Evolutionary conservation across 2,797 vertebrate species (phyloP), one percentile per base, ranked within the genome.

Genomic region (Alectoris magna): DNA sequence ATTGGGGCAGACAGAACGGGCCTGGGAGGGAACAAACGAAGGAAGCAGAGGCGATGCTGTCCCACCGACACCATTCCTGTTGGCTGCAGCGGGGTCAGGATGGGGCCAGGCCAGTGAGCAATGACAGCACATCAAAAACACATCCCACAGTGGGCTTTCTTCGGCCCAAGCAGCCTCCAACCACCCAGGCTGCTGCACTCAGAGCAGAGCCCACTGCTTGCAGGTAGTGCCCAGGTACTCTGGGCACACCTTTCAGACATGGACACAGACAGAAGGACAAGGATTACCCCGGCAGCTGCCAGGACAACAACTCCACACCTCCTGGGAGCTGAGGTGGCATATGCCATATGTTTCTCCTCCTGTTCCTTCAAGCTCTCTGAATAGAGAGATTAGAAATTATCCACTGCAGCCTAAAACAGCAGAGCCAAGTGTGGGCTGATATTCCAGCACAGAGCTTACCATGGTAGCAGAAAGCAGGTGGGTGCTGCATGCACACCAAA

Each of bases 321-420:
- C 92, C 74, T 77, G 93, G 93, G 84, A 95, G 88, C 21, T 0
- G 73, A 87, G 92, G 91, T 83, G 94, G 63, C 93, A 88, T 60
- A 73, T 71, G 87, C 91, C 6, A 3, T 92, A 60, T 67, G 85
- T 78, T 84, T 77, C 60, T 69, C 94, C 94, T 95, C 91, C 93
- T 94, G 89, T 24, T 78, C 78, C 68, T 87, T 2, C 0, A 67
- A 93, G 80, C 38, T 2, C 26, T 62, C 59, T 96, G 93, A 95
- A 96, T 86, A 95, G 91, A 94, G 41, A 93, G 95, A 96, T 96
- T 96, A 96, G 93, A 90, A 76, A 70, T 8, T 72, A 11, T 76
- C 81, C 82, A 56, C 18, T 26, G 51, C 4, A 4, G 80, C 60
- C 85, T 62, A 58, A 55, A 60, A 55, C 29, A 58, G 16, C 46